Evolutionary conservation across 1,140 invertebrate genomes (phyloP), one percentile per base, ranked within the genome.

Genomic region (Hyposmocoma kahamanoa): DNA sequence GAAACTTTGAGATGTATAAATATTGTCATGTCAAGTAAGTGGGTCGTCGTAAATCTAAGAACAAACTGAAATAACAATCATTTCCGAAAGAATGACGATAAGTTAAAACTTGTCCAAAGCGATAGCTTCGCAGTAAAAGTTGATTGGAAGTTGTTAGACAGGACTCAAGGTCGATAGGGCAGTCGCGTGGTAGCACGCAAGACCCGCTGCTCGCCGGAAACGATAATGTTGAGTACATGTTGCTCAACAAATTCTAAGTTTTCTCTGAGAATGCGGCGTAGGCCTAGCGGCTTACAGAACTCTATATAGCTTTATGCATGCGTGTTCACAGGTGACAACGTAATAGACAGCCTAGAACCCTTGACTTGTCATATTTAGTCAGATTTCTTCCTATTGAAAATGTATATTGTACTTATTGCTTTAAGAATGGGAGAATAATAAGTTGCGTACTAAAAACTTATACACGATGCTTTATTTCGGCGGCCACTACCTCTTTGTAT

Each of bases 141-240:
- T 57, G 55, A 62, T 59, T 59, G 48, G 42, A 53, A 59, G 53
- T 59, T 24, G 60, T 53, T 49, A 50, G 44, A 50, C 21, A 53
- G 56, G 56, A 57, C 56, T 36, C 56, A 66, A 66, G 64, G 64
- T 46, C 60, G 36, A 28, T 6, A 42, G 24, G 28, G 20, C 36
- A 26, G 47, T 61, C 39, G 60, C 60, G 55, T 58, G 60, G 43
- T 47, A 20, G 42, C 64, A 67, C 60, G 64, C 64, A 30, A 62
- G 47, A 30, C 45, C 39, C 26, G 48, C 32, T n/a, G n/a, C 20
- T 17, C 32, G 11, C 13, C 15, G 32, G 32, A 36, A 36, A 36
- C 32, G 18, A 36, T 36, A 36, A 34, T 34, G 30, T 8, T 8
- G 15, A 6, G 24, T 17, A 15, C 8, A 17, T 36, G 32, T 36